Evolutionary conservation across 2,888 invertebrate genomes (phyloP).

Genomic region (Agrenia bidenticulata): DNA sequence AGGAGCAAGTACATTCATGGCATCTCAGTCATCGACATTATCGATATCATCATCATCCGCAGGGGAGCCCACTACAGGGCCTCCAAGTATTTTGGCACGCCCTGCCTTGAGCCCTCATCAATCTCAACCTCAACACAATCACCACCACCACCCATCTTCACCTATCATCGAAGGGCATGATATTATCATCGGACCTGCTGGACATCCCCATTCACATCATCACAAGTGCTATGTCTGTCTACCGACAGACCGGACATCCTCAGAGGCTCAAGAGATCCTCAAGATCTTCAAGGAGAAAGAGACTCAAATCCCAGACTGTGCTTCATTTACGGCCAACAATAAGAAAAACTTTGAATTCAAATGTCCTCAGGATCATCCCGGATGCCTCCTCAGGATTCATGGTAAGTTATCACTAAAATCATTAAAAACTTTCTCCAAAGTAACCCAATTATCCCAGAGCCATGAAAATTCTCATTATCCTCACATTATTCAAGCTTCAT

Average conservation of each 20-base stretch:
- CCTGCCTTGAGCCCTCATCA: background rate
- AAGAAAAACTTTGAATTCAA: slow-evolving; percentile 35
- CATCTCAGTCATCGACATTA: background rate
- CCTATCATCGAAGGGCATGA: background rate
- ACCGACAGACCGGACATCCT: slow-evolving; percentile 37
- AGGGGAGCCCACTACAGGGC: too few species aligned
- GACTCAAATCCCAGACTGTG: slow-evolving; percentile 29
- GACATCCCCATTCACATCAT: background rate
- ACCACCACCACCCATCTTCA: background rate
- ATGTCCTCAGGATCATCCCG: slow-evolving; percentile 32
- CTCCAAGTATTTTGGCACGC: slow-evolving; percentile 2
- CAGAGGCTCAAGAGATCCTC: slow-evolving; percentile 33
- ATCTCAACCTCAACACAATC: background rate
- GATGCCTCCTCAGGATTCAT: slow-evolving; percentile 36
- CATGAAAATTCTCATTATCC: too few species aligned
- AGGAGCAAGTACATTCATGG: background rate
- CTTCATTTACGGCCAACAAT: slow-evolving; percentile 30
- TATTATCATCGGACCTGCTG: background rate
- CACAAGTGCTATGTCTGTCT: slow-evolving; percentile 44
- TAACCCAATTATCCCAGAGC: too few species aligned
- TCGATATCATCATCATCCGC: background rate
- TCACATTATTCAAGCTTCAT: too few species aligned
- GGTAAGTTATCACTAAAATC: too few species aligned
- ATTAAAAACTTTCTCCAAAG: too few species aligned
- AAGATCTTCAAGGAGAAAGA: slow-evolving; percentile 29